These are phyloP conservation scores for Brachylomia viminalis DNA, from an alignment of 2,888 invertebrate species.

Conservation along the genomic window DNA sequence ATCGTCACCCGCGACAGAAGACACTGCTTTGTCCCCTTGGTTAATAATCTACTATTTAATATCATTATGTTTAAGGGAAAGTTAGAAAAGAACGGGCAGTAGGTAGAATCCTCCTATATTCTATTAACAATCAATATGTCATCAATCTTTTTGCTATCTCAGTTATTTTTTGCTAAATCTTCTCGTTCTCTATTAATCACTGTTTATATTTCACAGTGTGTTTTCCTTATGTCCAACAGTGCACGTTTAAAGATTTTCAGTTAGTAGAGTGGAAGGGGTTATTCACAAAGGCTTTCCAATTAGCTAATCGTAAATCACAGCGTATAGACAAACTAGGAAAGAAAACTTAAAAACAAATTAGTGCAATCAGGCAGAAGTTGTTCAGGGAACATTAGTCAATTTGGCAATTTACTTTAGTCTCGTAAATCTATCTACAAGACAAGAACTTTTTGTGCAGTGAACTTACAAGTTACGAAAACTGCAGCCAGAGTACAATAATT, in stretches of 20 bases:
- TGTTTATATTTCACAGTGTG: not conserved
- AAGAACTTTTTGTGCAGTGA: conserved; percentile 55
- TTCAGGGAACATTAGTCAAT: conserved; percentile 58
- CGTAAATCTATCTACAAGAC: conserved; percentile 64
- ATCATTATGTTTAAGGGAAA: not conserved
- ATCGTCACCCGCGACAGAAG: too few relatives aligned
- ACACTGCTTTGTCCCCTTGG: too few relatives aligned
- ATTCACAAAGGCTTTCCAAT: conserved; percentile 30
- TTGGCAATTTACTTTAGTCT: conserved; percentile 63
- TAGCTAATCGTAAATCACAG: conserved; percentile 48
- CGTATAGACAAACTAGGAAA: conserved; percentile 41
- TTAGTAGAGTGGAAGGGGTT: conserved; percentile 5
- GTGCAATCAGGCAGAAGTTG: conserved; percentile 54
- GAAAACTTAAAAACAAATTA: conserved; percentile 58
- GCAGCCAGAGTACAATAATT: conserved; percentile 32
- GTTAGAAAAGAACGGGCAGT: not conserved
- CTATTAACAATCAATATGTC: not conserved
- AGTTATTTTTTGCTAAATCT: not conserved
- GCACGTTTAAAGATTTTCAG: not conserved
- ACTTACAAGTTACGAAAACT: conserved; percentile 45
- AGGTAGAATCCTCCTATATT: not conserved
- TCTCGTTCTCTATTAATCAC: not conserved
- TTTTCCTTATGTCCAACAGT: not conserved
- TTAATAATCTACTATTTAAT: too few relatives aligned
- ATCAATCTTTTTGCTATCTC: not conserved